Evolutionary conservation across 64 coral and sea anemone species (phyloP), one percentile per base, ranked within the genome.

Genomic region (Porites australiensis): DNA sequence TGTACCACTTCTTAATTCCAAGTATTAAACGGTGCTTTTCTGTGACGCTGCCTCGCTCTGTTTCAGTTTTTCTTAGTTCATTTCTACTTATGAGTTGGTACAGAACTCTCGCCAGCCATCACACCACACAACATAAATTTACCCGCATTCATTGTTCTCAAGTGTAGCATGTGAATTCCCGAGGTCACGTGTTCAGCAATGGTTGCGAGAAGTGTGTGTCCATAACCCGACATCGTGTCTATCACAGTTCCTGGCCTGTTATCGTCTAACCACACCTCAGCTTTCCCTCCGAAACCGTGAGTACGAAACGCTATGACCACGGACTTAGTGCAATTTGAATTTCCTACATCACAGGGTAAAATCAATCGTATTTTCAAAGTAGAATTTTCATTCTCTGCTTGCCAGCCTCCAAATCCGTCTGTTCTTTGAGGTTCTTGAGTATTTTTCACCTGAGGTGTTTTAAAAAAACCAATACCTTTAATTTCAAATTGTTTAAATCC

Each of bases 401-500:
- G 6, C 75, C 75, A 78, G 4, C 75, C 75, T 16, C 75, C 75
- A 57, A 78, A 78, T 3, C 75, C 75, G 57, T 78, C 75, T 2
- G 75, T 55, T 22, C 75, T n/a, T 55, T 11, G 10, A 21, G 75
- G 75, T 55, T 8, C 19, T 13, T 9, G 11, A 20, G 16, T 55
- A 21, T 78, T n/a, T 55, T 55, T 6, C 5, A 2, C 18, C 19
- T 5, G 8, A 9, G 15, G 7, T 3, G 50, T 21, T 78, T 55
- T 55, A 10, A 1, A 3, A 78, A 58, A 21, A 8, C 75, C 50
- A 3, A 78, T 78, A 78, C 19, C 8, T 22, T 54, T 11, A 10
- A 10, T 50, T 53, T 55, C 12, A 58, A 55, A 16, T 21, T 8
- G 16, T 13, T 78, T 57, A 78, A 78, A 78, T 37, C 75, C 75